Evolutionary conservation across 2,113 vertebrate genomes (phyloP).

Genomic region (Vulpes vulpes): DNA sequence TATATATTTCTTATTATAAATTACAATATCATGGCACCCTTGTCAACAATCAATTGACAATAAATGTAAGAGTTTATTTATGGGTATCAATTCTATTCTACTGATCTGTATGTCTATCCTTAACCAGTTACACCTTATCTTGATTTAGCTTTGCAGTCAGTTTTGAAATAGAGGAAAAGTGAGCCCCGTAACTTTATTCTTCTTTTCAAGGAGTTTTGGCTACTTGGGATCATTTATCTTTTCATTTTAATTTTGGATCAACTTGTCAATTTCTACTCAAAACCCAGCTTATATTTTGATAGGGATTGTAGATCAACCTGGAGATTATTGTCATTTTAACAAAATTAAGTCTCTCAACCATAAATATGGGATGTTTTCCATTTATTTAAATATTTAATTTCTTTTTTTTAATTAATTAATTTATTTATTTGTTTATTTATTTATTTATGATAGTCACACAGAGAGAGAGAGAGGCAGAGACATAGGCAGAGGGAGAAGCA

Average conservation of each 20-base stretch:
- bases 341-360: neutral
- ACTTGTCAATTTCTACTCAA: neutral
- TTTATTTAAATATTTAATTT: neutral
- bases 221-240: neutral
- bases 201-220: neutral
- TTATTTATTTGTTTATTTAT: no score
- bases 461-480: no score
- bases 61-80: neutral
- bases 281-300: neutral
- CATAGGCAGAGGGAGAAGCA: no score
- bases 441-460: no score
- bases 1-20: neutral
- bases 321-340: neutral
- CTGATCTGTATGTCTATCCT: neutral
- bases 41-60: neutral
- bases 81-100: neutral
- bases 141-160: neutral
- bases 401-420: no score
- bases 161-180: neutral
- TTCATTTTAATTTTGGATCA: neutral
- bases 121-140: neutral
- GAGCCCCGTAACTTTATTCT: neutral
- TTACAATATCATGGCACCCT: neutral
- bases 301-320: neutral
- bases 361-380: neutral